Evolutionary conservation across 2,888 invertebrate species (phyloP).

Genomic region (Agrochola litura): DNA sequence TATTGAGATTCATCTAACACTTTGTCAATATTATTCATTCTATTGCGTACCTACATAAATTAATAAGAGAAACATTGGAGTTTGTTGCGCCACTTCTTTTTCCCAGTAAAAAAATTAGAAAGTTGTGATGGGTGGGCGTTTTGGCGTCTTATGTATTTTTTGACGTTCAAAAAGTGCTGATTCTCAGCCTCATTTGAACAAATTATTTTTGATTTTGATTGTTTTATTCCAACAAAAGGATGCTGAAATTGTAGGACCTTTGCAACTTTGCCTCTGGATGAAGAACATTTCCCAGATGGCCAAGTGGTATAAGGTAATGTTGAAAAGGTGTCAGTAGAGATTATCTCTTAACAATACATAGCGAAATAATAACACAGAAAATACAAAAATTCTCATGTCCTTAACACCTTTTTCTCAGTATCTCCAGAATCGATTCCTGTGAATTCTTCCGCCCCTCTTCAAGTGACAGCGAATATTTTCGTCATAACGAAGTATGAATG

Average conservation of each 20-base stretch:
- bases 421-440: slow-evolving; percentile 55
- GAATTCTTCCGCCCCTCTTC: slow-evolving; percentile 51
- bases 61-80: neutral
- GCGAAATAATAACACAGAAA: slow-evolving; percentile 4
- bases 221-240: neutral
- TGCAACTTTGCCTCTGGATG: neutral
- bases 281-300: too few relatives aligned
- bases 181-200: neutral
- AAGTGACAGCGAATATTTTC: slow-evolving; percentile 64
- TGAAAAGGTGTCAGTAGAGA: neutral
- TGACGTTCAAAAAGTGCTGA: neutral
- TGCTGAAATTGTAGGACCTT: neutral
- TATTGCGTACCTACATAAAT: neutral
- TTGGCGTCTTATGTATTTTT: neutral
- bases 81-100: neutral
- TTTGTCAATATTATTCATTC: neutral
- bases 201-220: neutral
- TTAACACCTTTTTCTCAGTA: slow-evolving; percentile 10
- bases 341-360: neutral
- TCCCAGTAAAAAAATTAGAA: neutral
- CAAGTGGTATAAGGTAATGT: neutral
- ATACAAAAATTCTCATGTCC: neutral
- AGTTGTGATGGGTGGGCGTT: neutral
- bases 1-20: neutral
- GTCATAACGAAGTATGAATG: slow-evolving; percentile 65